Conservation (phyloP, 2,888 invertebrate genomes). For the Cephus pygmeus region DNA sequence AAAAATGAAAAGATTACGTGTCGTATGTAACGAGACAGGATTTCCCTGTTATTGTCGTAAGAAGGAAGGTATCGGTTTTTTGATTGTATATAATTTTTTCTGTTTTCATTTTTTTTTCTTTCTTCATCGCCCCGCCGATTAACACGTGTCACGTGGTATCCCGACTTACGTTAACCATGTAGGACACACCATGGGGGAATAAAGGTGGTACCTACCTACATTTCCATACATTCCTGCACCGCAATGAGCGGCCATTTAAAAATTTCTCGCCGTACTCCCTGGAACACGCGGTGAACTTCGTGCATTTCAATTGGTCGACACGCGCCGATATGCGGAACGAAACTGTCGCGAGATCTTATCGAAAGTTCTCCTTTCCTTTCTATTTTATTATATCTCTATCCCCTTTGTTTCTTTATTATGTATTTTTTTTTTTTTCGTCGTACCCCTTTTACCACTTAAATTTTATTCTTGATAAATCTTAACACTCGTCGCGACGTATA, state of each 20-base stretch:
- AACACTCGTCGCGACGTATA: background rate
- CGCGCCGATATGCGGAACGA: constrained; percentile 47
- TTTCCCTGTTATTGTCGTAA: background rate
- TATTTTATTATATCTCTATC: background rate
- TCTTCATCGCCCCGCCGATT: constrained; percentile 38
- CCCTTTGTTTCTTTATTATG: background rate
- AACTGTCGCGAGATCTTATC: constrained; percentile 16
- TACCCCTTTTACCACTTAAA: background rate
- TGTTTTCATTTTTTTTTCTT: background rate
- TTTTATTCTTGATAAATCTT: background rate
- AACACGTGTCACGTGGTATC: constrained; percentile 59
- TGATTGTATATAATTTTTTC: background rate
- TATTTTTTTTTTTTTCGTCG: background rate
- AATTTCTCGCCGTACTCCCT: constrained; percentile 53
- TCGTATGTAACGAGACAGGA: background rate
- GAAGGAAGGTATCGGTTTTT: background rate
- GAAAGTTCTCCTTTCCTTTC: constrained; percentile 2
- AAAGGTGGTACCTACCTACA: constrained; percentile 24
- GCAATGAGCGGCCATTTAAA: constrained; percentile 55
- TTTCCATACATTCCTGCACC: constrained; percentile 60
- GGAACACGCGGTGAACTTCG: constrained; percentile 42
- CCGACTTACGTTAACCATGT: constrained; percentile 52
- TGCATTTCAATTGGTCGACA: constrained; percentile 56
- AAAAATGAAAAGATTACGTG: constrained; percentile 6
- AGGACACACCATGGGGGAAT: constrained; percentile 45